Evolutionary conservation across 2,113 vertebrate genomes (phyloP).

Genomic region (Cathartes aura): DNA sequence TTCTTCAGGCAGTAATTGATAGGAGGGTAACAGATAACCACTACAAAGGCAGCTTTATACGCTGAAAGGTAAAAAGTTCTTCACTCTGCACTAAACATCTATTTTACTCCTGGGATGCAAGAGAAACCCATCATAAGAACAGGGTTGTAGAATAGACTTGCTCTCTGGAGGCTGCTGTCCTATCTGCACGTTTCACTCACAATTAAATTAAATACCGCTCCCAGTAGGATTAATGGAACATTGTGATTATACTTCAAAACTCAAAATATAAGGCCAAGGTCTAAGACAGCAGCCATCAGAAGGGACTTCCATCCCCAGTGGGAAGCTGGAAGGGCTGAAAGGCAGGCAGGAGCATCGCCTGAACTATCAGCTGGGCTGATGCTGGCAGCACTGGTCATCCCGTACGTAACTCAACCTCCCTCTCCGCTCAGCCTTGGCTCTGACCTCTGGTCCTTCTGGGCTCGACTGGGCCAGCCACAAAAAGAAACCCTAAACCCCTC

Average conservation of each 20-base stretch:
- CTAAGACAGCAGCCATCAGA: not conserved
- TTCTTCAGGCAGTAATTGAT: no score
- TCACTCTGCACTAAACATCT: not conserved
- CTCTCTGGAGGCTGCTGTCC: not conserved
- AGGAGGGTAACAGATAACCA: not conserved
- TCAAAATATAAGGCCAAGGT: not conserved
- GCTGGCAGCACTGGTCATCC: not conserved
- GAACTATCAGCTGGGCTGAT: not conserved
- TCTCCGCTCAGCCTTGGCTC: not conserved
- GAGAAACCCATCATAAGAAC: not conserved
- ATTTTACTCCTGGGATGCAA: not conserved
- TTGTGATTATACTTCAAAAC: not conserved
- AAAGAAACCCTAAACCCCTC: not conserved
- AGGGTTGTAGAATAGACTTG: not conserved
- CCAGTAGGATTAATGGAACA: not conserved
- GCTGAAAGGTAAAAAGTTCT: not conserved
- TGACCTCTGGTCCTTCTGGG: not conserved
- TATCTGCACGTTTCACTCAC: not conserved
- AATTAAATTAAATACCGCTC: not conserved
- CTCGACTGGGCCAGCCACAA: fast-evolving
- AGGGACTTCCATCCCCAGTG: no score
- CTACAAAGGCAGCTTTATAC: not conserved
- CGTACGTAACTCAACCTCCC: not conserved
- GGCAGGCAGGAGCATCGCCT: not conserved
- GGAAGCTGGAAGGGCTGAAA: not conserved